Evolutionary conservation across 2,797 vertebrate species (phyloP).

Genomic region (Chromis chromis): DNA sequence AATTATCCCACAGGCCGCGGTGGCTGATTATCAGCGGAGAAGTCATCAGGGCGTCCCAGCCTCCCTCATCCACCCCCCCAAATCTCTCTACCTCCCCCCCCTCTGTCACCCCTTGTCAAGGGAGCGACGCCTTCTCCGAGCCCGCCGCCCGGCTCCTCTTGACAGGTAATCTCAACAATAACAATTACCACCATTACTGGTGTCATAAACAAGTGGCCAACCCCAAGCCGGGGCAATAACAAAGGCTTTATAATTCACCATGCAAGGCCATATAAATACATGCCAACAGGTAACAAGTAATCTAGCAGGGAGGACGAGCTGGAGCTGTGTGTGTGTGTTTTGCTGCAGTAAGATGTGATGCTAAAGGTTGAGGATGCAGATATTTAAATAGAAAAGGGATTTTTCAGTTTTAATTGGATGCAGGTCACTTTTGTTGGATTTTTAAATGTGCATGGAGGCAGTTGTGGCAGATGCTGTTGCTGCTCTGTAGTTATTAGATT

Average conservation of each 20-base stretch:
- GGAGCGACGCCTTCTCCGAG: conserved; percentile 92
- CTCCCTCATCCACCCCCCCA: conserved; percentile 37
- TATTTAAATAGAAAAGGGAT: conserved; percentile 35
- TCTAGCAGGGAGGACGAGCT: conserved; percentile 80
- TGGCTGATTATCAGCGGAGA: conserved; percentile 98
- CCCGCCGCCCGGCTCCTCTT: conserved; percentile 83
- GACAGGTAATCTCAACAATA: conserved; percentile 99
- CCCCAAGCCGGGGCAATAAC: conserved; percentile 92
- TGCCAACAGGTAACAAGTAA: conserved; percentile 95
- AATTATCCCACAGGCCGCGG: conserved; percentile 97
- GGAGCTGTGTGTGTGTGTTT: conserved; percentile 34
- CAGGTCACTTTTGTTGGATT: conserved; percentile 35
- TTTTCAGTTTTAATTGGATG: conserved; percentile 17
- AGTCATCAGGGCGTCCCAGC: conserved; percentile 89
- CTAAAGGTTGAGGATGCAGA: conserved; percentile 21
- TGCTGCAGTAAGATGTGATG: conserved; percentile 3
- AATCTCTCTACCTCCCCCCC: conserved; percentile 67
- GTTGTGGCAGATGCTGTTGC: too few species aligned
- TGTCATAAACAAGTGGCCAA: conserved; percentile 98
- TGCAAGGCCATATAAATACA: conserved; percentile 92
- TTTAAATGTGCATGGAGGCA: conserved; percentile 31
- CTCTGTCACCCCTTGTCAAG: conserved; percentile 99
- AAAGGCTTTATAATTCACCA: conserved; percentile 95
- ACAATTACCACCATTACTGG: conserved; percentile 99
- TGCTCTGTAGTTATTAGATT: too few species aligned